phyloP scores from a whole-genome alignment of 2,888 invertebrate species.

The Callyntrura guangdongensis region DNA sequence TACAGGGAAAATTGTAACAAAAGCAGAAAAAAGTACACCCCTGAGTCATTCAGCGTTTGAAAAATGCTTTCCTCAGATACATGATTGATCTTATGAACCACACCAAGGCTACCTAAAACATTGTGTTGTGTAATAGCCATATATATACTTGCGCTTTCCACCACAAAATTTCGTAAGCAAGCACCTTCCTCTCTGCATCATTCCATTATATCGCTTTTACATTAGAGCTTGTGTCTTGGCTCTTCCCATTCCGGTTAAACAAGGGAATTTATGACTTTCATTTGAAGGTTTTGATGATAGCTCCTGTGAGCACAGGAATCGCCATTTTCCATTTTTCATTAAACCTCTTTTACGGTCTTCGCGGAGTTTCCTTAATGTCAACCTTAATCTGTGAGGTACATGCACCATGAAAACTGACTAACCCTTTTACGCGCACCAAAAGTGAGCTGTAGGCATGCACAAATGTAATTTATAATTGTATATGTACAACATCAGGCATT shows the following conservation, averaged over 20 bases:
- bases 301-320: constrained; percentile 26
- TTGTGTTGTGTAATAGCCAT: background rate
- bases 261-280: constrained; percentile 49
- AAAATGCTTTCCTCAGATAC: constrained; percentile 50
- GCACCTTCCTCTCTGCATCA: background rate
- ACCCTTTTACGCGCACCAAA: background rate
- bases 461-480: constrained; percentile 32
- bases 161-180: background rate
- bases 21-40: constrained; percentile 31
- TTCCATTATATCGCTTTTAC: background rate
- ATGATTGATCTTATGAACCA: constrained; percentile 50
- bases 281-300: constrained; percentile 54
- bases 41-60: constrained; percentile 37
- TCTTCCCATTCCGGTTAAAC: constrained; percentile 39
- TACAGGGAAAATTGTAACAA: background rate
- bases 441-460: background rate
- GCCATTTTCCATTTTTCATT: constrained; percentile 54
- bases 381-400: constrained; percentile 27
- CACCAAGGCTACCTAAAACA: too few species aligned
- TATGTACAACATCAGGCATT: background rate
- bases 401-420: background rate
- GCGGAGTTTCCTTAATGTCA: constrained; percentile 37
- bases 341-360: constrained; percentile 28
- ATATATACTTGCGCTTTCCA: background rate
- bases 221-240: background rate